These are phyloP conservation scores for Lates calcarifer DNA, from an alignment of 2,113 vertebrate genomes.

Conservation along the genomic window DNA sequence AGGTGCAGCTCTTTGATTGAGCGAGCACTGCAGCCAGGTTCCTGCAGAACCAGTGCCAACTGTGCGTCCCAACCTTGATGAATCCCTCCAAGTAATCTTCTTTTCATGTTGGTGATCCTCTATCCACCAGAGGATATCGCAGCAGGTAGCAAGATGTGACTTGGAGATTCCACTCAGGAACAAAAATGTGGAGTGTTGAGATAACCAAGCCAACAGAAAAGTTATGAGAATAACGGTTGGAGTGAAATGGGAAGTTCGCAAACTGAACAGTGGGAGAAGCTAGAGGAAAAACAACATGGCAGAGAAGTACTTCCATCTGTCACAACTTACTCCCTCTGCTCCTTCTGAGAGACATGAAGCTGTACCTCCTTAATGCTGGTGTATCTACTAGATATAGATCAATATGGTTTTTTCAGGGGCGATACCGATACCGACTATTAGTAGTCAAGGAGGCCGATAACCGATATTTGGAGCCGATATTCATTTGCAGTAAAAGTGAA, in stretches of 20 bases:
- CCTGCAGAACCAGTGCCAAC: background rate
- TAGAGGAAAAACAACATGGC: background rate
- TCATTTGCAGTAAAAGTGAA: no score
- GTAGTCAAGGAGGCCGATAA: no score
- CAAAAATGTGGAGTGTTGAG: constrained; percentile 6
- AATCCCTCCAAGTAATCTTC: constrained; percentile 43
- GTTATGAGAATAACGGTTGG: background rate
- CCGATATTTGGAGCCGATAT: no score
- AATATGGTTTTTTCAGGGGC: no score
- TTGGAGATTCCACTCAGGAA: constrained; percentile 35
- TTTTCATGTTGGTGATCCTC: constrained; percentile 8
- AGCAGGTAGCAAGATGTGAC: constrained; percentile 36
- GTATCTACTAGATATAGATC: no score
- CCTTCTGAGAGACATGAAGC: background rate
- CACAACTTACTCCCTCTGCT: background rate
- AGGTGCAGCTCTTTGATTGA: constrained; percentile 68
- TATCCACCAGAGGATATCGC: background rate
- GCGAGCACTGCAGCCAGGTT: constrained; percentile 21
- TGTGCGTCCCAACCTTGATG: constrained; percentile 35
- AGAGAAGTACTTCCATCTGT: background rate
- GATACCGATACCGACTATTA: no score
- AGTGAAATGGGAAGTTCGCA: constrained; percentile 5
- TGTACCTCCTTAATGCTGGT: no score
- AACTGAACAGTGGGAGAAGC: no score
- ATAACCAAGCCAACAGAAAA: constrained; percentile 3